Percentiles rank a stretch among this genome's conserved stretches.
phyloP scores from a whole-genome alignment of 2,797 vertebrate genomes.

The Cichlasoma orientale region DNA sequence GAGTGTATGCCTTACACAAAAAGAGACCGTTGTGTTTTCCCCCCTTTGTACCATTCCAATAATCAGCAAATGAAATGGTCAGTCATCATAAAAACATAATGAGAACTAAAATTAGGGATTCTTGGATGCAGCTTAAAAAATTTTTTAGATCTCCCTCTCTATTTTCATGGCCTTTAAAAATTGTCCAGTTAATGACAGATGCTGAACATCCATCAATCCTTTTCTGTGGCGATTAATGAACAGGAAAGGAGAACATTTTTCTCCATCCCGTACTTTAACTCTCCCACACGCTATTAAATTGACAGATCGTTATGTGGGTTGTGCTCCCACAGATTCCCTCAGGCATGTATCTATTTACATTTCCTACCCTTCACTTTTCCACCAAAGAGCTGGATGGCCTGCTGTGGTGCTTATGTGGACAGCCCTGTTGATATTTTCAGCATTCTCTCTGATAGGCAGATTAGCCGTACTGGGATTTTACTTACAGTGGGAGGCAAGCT shows the following conservation, averaged over 20 bases:
- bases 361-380: slow-evolving; percentile 52
- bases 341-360: slow-evolving; percentile 75
- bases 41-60: neutral
- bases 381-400: slow-evolving; percentile 29
- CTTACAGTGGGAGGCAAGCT: slow-evolving; percentile 31
- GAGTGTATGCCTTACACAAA: neutral
- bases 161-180: slow-evolving; percentile 39
- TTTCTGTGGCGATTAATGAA: slow-evolving; percentile 55
- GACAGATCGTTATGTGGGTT: slow-evolving; percentile 70
- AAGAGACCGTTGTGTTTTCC: neutral
- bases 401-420: slow-evolving; percentile 39
- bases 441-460: slow-evolving; percentile 25
- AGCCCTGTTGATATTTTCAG: slow-evolving; percentile 35
- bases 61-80: slow-evolving; percentile 48
- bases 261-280: slow-evolving; percentile 37
- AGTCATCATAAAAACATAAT: slow-evolving; percentile 46
- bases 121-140: neutral
- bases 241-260: slow-evolving; percentile 37
- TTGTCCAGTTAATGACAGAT: slow-evolving; percentile 44
- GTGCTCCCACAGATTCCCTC: slow-evolving; percentile 65
- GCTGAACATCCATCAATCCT: slow-evolving; percentile 47
- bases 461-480: slow-evolving; percentile 40
- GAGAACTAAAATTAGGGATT: neutral
- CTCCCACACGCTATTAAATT: slow-evolving; percentile 69
- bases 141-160: slow-evolving; percentile 3